Base-by-base conservation (phyloP, 2,888 invertebrate species). In the Halocaridina rubra region DNA sequence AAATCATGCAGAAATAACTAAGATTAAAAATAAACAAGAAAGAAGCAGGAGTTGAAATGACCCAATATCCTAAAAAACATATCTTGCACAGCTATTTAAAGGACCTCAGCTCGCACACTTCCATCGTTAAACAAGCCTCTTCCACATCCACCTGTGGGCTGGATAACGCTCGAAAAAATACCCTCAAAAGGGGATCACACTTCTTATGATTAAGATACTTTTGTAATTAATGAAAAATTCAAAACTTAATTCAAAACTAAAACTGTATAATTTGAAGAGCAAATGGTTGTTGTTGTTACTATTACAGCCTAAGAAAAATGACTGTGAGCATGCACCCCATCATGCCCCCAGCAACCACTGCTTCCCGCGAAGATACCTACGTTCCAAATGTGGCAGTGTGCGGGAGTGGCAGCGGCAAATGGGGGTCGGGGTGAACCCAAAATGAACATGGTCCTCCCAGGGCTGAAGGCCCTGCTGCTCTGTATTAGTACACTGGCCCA, bases 91-190 rank as follows among this genome's bases (percentile, higher is more conserved):
- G 59, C 46, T 74, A 27, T 53, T 33, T 74, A 67, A 80, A 61
- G 27, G 69, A 59, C 78, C 77, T 77, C 77, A 46, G 32, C 61
- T 78, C 78, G 69, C 76, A 59, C 67, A 77, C 71, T 77, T 80
- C 32, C 61, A 82, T 82, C 82, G 64, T 77, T 78, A 84, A 71
- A 78, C 82, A 84, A 84, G 82, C 82, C 82, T 82, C 71, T 59
- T 84, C 82, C 82, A 78, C 82, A 78, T 74, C 81, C 82, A 86
- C 86, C 86, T 86, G 86, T 86, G 86, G n/a, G 86, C 81, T 76
- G 39, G 30, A 72, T 67, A n/a, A 78, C 79, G 75, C 81, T 81
- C 81, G 81, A 86, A n/a, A n/a, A n/a, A n/a, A n/a, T n/a, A 79
- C 86, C 86, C 86, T 86, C 78, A 81, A n/a, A n/a, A 75, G 57